Evolutionary conservation across 2,113 vertebrate species (phyloP).

Genomic region (Corythornis cristatus): DNA sequence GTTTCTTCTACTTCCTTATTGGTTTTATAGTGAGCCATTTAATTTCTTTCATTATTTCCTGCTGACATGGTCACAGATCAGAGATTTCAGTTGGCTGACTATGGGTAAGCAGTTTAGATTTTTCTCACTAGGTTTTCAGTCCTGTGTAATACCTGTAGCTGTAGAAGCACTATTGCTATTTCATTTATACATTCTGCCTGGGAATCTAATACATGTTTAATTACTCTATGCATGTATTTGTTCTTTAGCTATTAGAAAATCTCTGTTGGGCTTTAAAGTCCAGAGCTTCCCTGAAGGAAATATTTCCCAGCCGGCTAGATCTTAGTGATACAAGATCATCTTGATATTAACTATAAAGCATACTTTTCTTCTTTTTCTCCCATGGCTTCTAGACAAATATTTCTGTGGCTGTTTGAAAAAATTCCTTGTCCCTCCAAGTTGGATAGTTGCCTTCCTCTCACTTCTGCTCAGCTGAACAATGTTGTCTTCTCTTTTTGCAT

Average conservation of each 20-base stretch:
- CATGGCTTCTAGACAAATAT: slow-evolving; percentile 7
- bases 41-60: neutral
- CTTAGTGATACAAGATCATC: neutral
- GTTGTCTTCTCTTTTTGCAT: neutral
- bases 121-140: neutral
- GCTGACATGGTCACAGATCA: neutral
- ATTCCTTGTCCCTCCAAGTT: neutral
- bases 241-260: slow-evolving; percentile 2
- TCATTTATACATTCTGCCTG: neutral
- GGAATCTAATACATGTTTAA: neutral
- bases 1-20: neutral
- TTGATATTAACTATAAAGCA: neutral
- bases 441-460: neutral
- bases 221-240: neutral
- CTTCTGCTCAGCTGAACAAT: neutral
- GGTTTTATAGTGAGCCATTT: neutral
- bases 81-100: neutral
- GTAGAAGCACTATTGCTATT: neutral
- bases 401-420: neutral
- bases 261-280: neutral
- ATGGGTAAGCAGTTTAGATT: neutral
- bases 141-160: neutral
- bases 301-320: neutral
- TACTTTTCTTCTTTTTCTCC: slow-evolving; percentile 15
- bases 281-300: neutral